Conservation (phyloP, 2,888 invertebrate species). For the Tricholauxania praeusta region DNA sequence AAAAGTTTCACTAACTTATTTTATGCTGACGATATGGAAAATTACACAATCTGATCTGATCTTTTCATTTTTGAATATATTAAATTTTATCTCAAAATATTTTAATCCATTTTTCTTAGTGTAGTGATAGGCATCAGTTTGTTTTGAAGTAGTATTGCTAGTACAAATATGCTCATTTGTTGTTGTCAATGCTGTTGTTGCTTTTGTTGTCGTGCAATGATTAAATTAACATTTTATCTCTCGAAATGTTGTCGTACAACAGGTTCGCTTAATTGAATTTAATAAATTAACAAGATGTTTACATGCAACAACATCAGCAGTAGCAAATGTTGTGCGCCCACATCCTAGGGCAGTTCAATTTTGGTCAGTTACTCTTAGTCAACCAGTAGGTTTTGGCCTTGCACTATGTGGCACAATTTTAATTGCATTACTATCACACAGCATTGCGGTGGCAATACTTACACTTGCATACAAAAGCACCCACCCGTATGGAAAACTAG, state of each 20-base stretch:
- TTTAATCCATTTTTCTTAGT: too few species aligned
- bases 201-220: conserved; percentile 12
- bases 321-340: conserved; percentile 3
- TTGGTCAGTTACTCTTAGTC: not conserved
- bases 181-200: conserved; percentile 3
- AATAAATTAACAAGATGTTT: conserved; percentile 40
- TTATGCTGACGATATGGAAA: too few species aligned
- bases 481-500: conserved; percentile 38
- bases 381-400: not conserved
- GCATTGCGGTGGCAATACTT: conserved; percentile 17
- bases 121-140: too few species aligned
- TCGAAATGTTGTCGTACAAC: conserved; percentile 5
- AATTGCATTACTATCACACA: conserved; percentile 25
- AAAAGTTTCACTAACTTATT: too few species aligned
- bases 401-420: conserved; percentile 15
- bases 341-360: conserved; percentile 9
- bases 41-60: too few species aligned
- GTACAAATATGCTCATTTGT: not conserved
- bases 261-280: conserved; percentile 38
- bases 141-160: too few species aligned
- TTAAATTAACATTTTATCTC: conserved; percentile 39
- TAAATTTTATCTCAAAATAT: too few species aligned
- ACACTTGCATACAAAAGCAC: conserved; percentile 10
- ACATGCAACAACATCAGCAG: conserved; percentile 13
- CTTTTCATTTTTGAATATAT: too few species aligned